Conservation (phyloP, 2,113 vertebrate species). For the Tupaia chinensis region DNA sequence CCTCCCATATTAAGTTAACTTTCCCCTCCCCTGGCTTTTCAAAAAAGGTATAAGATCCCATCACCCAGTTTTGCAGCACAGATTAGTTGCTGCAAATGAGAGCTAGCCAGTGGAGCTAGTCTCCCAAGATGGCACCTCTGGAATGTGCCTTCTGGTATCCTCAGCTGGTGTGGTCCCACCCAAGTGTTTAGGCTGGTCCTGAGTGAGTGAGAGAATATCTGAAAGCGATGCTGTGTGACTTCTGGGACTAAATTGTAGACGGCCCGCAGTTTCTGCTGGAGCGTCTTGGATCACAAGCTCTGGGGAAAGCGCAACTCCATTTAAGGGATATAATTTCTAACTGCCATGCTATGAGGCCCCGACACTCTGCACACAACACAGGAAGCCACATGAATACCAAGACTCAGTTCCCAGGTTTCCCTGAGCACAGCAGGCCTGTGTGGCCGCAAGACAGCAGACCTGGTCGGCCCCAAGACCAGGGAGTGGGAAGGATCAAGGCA, state of each 20-base stretch:
- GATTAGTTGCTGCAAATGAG: background rate
- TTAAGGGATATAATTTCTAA: background rate
- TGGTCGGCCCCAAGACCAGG: too few species aligned
- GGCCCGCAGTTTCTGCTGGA: background rate
- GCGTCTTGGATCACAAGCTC: background rate
- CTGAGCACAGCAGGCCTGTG: too few species aligned
- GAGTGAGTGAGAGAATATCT: background rate
- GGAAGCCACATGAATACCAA: too few species aligned
- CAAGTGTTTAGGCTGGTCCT: too few species aligned
- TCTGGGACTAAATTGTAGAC: background rate
- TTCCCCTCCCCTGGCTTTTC: slow-evolving; percentile 70
- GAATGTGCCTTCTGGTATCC: rapidly evolving
- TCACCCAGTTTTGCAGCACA: background rate
- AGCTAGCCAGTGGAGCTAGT: background rate
- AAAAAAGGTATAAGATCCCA: slow-evolving; percentile 58
- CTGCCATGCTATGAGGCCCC: background rate
- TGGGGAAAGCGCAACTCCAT: rapidly evolving
- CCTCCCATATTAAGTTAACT: slow-evolving; percentile 84
- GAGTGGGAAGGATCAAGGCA: too few species aligned
- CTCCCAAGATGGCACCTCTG: background rate
- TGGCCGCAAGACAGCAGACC: too few species aligned
- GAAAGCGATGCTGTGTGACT: background rate
- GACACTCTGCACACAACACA: too few species aligned
- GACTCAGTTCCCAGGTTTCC: too few species aligned
- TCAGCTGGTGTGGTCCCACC: background rate